Conservation (phyloP, 2,113 vertebrate genomes). For the Chionis minor region DNA sequence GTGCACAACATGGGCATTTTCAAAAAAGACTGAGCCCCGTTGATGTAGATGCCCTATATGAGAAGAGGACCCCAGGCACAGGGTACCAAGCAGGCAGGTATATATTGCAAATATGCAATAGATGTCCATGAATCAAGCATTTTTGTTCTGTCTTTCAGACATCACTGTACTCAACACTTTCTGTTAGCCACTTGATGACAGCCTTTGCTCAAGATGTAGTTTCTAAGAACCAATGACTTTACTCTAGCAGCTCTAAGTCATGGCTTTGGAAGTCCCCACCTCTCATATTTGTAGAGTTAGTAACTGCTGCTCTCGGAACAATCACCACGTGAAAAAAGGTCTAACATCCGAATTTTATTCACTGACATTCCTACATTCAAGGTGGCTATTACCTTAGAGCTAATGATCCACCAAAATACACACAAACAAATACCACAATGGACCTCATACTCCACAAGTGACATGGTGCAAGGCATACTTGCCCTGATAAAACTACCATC, state of each 20-base stretch:
- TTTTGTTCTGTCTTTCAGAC: not conserved
- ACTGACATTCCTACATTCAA: not conserved
- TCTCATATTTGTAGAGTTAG: not conserved
- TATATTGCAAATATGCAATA: not conserved
- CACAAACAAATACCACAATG: not conserved
- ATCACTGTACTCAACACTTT: not conserved
- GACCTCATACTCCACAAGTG: not conserved
- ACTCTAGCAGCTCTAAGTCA: not conserved
- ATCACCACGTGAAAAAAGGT: not conserved
- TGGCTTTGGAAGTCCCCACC: not conserved
- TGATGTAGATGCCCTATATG: not conserved
- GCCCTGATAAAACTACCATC: not conserved
- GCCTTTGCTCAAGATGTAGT: not conserved
- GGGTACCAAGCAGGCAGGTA: not conserved
- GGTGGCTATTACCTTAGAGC: not conserved
- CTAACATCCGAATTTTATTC: not conserved
- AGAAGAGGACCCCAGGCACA: not conserved
- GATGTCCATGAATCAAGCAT: not conserved
- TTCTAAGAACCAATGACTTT: not conserved
- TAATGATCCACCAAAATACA: not conserved
- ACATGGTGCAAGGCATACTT: not conserved
- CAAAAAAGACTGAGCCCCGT: not conserved
- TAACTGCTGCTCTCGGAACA: not conserved
- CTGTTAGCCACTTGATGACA: not conserved
- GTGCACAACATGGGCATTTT: accelerated